Evolutionary conservation across 2,888 invertebrate species (phyloP).

Genomic region (Cetonia aurata): DNA sequence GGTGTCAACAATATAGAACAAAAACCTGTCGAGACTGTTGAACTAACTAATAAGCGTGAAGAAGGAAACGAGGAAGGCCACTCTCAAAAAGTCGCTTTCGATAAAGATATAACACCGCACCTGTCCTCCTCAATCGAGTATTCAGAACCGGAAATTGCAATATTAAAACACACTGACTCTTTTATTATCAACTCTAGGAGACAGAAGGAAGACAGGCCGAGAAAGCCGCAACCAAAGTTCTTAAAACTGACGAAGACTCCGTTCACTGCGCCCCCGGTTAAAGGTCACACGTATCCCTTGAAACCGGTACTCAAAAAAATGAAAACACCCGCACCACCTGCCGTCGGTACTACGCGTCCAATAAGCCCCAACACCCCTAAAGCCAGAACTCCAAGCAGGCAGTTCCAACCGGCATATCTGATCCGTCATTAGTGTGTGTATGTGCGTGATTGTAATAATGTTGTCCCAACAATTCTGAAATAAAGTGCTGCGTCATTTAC

Average conservation of each 20-base stretch:
- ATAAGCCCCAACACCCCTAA: conserved; percentile 25
- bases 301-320: conserved; percentile 50
- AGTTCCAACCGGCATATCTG: conserved; percentile 19
- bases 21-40: neutral
- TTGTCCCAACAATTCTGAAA: conserved; percentile 21
- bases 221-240: conserved; percentile 59
- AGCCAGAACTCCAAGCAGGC: conserved; percentile 15
- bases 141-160: conserved; percentile 39
- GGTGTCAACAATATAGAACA: too few species aligned
- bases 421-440: conserved; percentile 10
- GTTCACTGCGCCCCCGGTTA: conserved; percentile 32
- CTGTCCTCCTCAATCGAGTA: conserved; percentile 27
- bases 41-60: neutral
- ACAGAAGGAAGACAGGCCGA: conserved; percentile 55
- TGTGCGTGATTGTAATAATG: conserved; percentile 4
- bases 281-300: conserved; percentile 51
- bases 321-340: neutral
- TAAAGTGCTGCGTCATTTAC: conserved; percentile 20
- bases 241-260: conserved; percentile 56
- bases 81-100: neutral
- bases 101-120: conserved; percentile 20
- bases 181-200: conserved; percentile 58
- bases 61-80: neutral
- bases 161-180: conserved; percentile 58
- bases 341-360: conserved; percentile 10